A percentile compares a stretch with the other conserved stretches of the same genome.
Evolutionary conservation across 2,113 vertebrate genomes (phyloP).

Genomic region (Lagopus muta): DNA sequence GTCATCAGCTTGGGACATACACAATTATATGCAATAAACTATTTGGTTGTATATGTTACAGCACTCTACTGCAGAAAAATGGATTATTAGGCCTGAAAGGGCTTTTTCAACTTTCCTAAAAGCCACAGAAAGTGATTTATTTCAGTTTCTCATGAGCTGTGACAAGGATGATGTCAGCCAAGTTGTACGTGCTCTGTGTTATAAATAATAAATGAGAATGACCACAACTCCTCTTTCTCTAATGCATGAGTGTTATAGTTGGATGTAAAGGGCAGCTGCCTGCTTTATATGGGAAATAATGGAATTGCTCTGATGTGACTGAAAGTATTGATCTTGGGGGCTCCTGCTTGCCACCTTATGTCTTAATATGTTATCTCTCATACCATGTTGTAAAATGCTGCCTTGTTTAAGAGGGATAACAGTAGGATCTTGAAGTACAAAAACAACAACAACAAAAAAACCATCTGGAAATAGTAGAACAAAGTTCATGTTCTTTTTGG

Average conservation of each 20-base stretch:
- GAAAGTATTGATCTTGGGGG: not conserved
- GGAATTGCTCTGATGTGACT: not conserved
- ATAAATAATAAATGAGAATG: constrained; percentile 32
- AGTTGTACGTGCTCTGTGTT: not conserved
- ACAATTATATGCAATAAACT: not conserved
- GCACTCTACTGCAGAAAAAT: not conserved
- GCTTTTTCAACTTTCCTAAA: not conserved
- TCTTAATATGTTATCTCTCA: not conserved
- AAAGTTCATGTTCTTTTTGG: not conserved
- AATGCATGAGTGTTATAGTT: constrained; percentile 1
- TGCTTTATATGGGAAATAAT: not conserved
- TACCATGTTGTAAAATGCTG: not conserved
- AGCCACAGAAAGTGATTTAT: not conserved
- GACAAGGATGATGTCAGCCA: constrained; percentile 28
- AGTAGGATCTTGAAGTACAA: not conserved
- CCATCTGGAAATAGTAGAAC: not conserved
- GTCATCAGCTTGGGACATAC: not conserved
- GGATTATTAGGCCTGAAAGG: not conserved
- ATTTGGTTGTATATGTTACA: not conserved
- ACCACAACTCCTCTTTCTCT: not conserved
- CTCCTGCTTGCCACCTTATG: not conserved
- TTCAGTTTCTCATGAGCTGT: constrained; percentile 38
- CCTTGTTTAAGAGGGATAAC: not conserved
- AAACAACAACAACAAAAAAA: not conserved
- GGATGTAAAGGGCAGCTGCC: not conserved